Evolutionary conservation across 1,140 invertebrate genomes (phyloP).

Genomic region (Sitodiplosis mosellana): DNA sequence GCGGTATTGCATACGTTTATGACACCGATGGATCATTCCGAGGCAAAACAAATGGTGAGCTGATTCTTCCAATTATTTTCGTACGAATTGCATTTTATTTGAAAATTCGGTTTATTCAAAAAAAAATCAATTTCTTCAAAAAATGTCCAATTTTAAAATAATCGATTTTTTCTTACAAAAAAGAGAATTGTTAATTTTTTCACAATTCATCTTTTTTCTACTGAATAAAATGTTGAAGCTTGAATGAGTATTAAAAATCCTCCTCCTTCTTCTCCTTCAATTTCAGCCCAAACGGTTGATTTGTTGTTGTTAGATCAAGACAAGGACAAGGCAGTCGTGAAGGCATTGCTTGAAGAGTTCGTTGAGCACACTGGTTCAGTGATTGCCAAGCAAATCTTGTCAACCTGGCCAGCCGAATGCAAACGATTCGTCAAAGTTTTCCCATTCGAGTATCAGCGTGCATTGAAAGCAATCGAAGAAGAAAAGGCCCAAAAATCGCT

Average conservation of each 20-base stretch:
- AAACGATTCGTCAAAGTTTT: conserved; percentile 90
- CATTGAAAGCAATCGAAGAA: conserved; percentile 53
- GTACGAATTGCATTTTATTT: too few species aligned
- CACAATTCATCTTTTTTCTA: too few species aligned
- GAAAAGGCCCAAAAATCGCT: conserved; percentile 24
- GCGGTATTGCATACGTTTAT: conserved; percentile 90
- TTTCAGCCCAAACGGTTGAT: conserved; percentile 62
- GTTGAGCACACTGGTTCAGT: conserved; percentile 73
- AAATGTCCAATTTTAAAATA: too few species aligned
- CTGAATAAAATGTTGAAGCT: too few species aligned
- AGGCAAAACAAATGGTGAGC: conserved; percentile 58
- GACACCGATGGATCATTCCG: conserved; percentile 71
- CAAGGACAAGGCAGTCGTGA: conserved; percentile 67
- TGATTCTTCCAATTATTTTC: too few species aligned
- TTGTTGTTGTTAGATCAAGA: conserved; percentile 56
- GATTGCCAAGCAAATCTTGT: conserved; percentile 60
- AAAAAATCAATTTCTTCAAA: too few species aligned
- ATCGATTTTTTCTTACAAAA: too few species aligned
- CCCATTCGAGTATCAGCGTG: conserved; percentile 91
- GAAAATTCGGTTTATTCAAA: too few species aligned
- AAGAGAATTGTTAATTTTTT: too few species aligned
- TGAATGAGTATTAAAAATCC: too few species aligned
- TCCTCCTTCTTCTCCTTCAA: too few species aligned
- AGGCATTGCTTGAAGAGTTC: conserved; percentile 71
- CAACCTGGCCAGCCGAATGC: conserved; percentile 63